Evolutionary conservation across 2,113 vertebrate species (phyloP).

Genomic region (Oncorhynchus keta): DNA sequence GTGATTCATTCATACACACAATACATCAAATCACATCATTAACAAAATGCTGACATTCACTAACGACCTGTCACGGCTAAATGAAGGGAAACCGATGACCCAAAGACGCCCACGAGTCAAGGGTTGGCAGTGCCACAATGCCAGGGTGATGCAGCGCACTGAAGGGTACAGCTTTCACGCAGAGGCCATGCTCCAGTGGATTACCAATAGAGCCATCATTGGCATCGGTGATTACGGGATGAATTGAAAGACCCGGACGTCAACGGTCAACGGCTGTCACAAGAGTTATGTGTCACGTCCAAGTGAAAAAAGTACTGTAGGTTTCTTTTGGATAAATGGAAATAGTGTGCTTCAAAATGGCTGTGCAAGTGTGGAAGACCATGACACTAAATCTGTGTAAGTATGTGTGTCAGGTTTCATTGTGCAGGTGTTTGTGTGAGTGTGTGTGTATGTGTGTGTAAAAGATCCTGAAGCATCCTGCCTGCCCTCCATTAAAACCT

Average conservation of each 20-base stretch:
- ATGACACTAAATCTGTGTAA: background rate
- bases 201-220: background rate
- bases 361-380: too few species aligned
- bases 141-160: background rate
- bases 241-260: background rate
- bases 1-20: background rate
- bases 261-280: background rate
- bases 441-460: too few species aligned
- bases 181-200: background rate
- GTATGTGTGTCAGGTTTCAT: background rate
- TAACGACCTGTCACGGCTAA: background rate
- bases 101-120: background rate
- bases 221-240: background rate
- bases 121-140: background rate
- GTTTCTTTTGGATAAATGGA: too few species aligned
- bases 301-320: too few species aligned
- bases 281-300: too few species aligned
- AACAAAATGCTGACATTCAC: background rate
- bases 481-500: conserved; percentile 10
- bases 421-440: background rate
- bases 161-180: background rate
- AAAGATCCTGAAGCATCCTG: too few species aligned
- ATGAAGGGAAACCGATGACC: background rate
- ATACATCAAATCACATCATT: background rate
- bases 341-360: too few species aligned